Percentiles rank a stretch among this genome's conserved stretches.
Evolutionary conservation across 2,797 vertebrate species (phyloP).

Genomic region (Sebastes paucispinis): DNA sequence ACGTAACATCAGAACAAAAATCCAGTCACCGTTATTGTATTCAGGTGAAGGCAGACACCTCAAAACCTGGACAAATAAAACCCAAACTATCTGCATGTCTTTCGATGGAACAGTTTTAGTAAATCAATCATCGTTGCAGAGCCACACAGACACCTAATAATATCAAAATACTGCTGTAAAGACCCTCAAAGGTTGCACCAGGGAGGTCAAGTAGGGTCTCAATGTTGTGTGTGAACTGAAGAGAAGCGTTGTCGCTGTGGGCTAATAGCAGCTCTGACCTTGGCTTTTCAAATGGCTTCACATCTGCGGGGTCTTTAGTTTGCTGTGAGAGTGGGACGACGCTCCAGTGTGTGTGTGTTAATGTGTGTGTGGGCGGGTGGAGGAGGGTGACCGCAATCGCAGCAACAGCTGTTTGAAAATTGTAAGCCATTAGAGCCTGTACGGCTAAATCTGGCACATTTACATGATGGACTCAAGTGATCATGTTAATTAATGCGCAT

Average conservation of each 20-base stretch:
- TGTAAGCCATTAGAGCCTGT: background rate
- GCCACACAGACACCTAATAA: background rate
- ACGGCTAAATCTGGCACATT: background rate
- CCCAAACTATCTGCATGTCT: background rate
- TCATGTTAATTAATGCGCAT: background rate
- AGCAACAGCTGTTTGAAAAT: constrained; percentile 9
- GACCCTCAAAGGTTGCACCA: background rate
- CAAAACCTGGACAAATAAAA: background rate
- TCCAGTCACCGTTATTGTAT: background rate
- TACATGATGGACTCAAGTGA: background rate
- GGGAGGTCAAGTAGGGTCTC: background rate
- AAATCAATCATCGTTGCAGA: background rate
- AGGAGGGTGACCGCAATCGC: background rate
- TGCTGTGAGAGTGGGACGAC: background rate
- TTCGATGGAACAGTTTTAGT: background rate
- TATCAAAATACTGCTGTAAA: background rate
- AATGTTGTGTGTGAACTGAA: background rate
- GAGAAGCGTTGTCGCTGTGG: background rate
- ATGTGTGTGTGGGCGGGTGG: background rate
- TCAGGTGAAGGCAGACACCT: background rate
- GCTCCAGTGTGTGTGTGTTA: background rate
- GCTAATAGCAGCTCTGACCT: constrained; percentile 29
- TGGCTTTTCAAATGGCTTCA: constrained; percentile 3
- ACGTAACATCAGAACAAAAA: background rate
- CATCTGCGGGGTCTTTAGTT: constrained; percentile 4